Evolutionary conservation across 2,888 invertebrate genomes (phyloP).

Genomic region (Agrotis ipsilon): DNA sequence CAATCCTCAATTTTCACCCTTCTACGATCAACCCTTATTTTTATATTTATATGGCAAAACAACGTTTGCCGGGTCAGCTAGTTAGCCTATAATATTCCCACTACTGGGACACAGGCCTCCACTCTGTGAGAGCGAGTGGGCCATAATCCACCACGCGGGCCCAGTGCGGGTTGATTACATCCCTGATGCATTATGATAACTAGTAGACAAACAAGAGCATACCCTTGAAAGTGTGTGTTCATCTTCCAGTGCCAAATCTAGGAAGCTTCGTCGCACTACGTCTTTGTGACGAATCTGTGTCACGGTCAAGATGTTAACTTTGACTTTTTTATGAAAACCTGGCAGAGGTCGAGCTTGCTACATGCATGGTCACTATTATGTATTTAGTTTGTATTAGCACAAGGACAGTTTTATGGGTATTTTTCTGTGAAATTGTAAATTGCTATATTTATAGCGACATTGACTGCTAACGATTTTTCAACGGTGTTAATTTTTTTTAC

Average conservation of each 20-base stretch:
- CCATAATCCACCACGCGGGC: no score
- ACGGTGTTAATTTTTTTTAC: no score
- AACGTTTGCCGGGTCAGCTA: no score
- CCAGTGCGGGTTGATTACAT: no score
- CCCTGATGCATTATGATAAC: neutral
- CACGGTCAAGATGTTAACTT: conserved; percentile 64
- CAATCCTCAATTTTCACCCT: no score
- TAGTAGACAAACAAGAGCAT: neutral
- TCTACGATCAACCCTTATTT: no score
- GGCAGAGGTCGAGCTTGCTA: conserved; percentile 15
- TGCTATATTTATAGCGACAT: conserved; percentile 27
- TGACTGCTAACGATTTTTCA: neutral
- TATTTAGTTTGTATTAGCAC: conserved; percentile 27
- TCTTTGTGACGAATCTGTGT: conserved; percentile 54
- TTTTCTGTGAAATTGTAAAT: conserved; percentile 9
- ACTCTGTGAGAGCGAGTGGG: no score
- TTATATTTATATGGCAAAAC: no score
- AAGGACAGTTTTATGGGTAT: conserved; percentile 14
- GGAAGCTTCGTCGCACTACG: conserved; percentile 16
- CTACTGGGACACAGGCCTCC: no score
- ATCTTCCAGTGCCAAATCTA: conserved; percentile 31
- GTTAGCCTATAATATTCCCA: no score
- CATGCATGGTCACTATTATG: conserved; percentile 18
- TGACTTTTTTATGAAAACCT: conserved; percentile 57
- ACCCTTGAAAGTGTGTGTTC: conserved; percentile 4